These are phyloP conservation scores for Leptinotarsa lineolata DNA, from an alignment of 1,140 invertebrate species.

Conservation along the genomic window DNA sequence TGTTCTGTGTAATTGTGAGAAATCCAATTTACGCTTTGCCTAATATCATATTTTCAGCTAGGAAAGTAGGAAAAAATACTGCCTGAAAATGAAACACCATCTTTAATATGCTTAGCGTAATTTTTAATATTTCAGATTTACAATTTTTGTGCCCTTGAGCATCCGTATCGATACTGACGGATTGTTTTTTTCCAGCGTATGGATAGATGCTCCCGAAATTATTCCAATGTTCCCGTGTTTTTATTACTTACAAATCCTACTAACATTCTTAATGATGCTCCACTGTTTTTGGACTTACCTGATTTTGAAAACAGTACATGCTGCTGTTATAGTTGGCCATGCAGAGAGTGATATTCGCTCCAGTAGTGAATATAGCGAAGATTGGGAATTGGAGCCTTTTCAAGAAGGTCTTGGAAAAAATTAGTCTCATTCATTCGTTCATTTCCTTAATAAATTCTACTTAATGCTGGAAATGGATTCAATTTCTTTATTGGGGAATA, in stretches of 20 bases:
- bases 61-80: too few species aligned
- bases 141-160: not conserved
- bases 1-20: too few species aligned
- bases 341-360: slow-evolving; percentile 79
- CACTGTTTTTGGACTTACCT: slow-evolving; percentile 96
- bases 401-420: not conserved
- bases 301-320: slow-evolving; percentile 86
- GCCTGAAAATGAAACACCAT: too few species aligned
- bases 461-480: too few species aligned
- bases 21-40: too few species aligned
- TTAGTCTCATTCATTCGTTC: not conserved
- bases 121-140: too few species aligned
- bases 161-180: not conserved
- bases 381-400: not conserved
- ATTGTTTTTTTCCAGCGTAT: slow-evolving; percentile 67
- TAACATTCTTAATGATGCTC: slow-evolving; percentile 80
- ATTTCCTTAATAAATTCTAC: not conserved
- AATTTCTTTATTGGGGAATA: too few species aligned
- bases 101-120: too few species aligned
- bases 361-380: slow-evolving; percentile 39
- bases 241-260: slow-evolving; percentile 91
- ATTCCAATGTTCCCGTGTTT: slow-evolving; percentile 92
- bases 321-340: slow-evolving; percentile 77
- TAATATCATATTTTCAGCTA: too few species aligned
- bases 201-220: slow-evolving; percentile 81